Base-by-base conservation (phyloP, 2,797 vertebrate genomes). In the Falco columbarius region DNA sequence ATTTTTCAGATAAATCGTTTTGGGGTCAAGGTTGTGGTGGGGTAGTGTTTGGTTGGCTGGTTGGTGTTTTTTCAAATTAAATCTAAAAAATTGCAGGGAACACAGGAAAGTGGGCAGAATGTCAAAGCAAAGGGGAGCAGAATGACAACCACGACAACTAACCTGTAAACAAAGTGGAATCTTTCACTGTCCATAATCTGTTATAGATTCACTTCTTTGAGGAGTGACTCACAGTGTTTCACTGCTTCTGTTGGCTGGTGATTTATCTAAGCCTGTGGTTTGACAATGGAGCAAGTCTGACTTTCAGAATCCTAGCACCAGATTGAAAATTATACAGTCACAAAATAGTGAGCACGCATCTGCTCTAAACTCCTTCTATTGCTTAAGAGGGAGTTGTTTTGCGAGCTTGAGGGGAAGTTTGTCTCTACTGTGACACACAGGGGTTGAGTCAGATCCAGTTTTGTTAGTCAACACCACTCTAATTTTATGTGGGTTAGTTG, bases 181-280 rank as follows among this genome's bases (percentile, higher is more conserved):
- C 6, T 54, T 76, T 83, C 51, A 34, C 65, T 93, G 40, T 58
- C 81, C 34, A 6, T 92, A 83, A 86, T 67, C 47, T 66, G 42
- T 71, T 72, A 51, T 1, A 74, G 76, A 72, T 84, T 91, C 70
- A 84, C 29, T 74, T 82, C 51, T 77, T 56, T 81, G 65, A 23
- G 30, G 40, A 84, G 52, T 74, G 75, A 94, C 40, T 95, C 72
- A 92, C 42, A 83, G 23, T 38, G 73, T 86, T 94, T 83, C 86
- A 83, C 75, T 81, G 6, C 72, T 80, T 38, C 34, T 52, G 3
- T 2, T 84, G 52, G 66, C 47, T 88, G 68, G 20, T 47, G 36
- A 49, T 81, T 86, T 81, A 49, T 59, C 42, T 55, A 23, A 83
- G 32, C 11, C 56, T 71, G 2, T 13, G 34, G 36, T 54, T 86